Base-by-base conservation (phyloP, 2,113 vertebrate species). In the Microcebus jonahi region DNA sequence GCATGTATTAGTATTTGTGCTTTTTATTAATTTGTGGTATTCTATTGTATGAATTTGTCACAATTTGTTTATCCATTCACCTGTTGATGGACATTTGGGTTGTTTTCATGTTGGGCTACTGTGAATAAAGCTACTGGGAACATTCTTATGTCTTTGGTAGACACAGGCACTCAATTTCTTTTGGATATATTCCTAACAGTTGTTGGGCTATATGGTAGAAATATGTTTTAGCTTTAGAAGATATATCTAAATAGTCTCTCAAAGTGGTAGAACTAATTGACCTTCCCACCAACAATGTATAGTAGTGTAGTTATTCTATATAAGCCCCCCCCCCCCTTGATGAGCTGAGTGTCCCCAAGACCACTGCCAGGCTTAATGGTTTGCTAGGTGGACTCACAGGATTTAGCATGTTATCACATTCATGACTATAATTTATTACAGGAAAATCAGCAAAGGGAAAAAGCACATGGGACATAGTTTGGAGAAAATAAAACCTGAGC, bases 231-330 rank as follows among this genome's bases (percentile, higher is more conserved):
- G 36, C 65, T 63, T 84, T 73, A 90, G 53, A 65, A 85, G 15
- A 36, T 87, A 18, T 15, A 71, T 42, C 55, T 84, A 61, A 85
- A 77, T 25, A 79, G 85, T 79, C 36, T 89, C 53, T 27, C 48
- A 45, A 59, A 96, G 34, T 81, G 31, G n/a, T 70, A 80, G 48
- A 81, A 81, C 11, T 92, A 75, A 67, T 86, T 93, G 65, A 76
- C 48, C 50, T 76, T 42, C 27, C 61, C n/a, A 90, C 18, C n/a
- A 90, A 63, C 7, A 87, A 0, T 68, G 20, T 81, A 36, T 45
- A 96, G 57, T 81, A 81, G 4, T 93, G 14, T 90, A 45, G 57
- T 63, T 90, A 90, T 90, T 75, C 25, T 63, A 14, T 15, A 70
- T 93, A 70, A 45, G 87, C 29, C 12, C 61, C 29, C 42, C 25